These are phyloP conservation scores for Ceratoteleas bidentatus DNA, from an alignment of 1,140 invertebrate species.

Conservation along the genomic window DNA sequence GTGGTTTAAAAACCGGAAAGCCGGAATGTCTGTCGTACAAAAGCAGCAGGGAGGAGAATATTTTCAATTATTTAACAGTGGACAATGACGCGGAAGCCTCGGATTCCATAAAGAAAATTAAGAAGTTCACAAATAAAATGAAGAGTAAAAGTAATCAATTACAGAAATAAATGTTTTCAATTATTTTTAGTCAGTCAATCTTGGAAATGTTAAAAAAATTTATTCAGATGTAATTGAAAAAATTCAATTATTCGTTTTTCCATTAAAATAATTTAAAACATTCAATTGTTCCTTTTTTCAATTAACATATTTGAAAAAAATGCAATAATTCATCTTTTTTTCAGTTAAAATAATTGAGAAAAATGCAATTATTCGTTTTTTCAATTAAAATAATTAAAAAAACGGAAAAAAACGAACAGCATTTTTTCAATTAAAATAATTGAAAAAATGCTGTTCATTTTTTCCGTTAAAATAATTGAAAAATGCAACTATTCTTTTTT, in stretches of 20 bases:
- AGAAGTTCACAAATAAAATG: slow-evolving; percentile 74
- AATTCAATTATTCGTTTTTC: no score
- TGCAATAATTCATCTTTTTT: neutral
- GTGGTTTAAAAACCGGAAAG: slow-evolving; percentile 83
- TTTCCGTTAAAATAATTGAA: no score
- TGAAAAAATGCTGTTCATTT: no score
- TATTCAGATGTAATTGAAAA: neutral
- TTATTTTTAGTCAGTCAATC: neutral
- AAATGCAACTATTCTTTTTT: no score
- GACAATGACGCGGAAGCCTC: slow-evolving; percentile 71
- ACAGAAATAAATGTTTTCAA: neutral
- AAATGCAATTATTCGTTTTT: slow-evolving; percentile 11
- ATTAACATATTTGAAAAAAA: no score
- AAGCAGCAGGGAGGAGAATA: slow-evolving; percentile 69
- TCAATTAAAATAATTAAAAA: no score
- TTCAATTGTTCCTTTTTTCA: no score
- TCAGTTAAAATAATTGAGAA: neutral
- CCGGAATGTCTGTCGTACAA: slow-evolving; percentile 79
- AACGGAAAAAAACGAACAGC: no score
- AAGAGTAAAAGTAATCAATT: slow-evolving; percentile 49
- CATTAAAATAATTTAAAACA: no score
- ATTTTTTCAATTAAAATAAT: no score
- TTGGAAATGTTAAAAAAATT: slow-evolving; percentile 3
- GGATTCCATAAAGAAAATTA: slow-evolving; percentile 77
- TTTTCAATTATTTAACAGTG: slow-evolving; percentile 65